A percentile compares a stretch with the other conserved stretches of the same genome.
Evolutionary conservation across 1,140 invertebrate species (phyloP).

Genomic region (Lepidostoma basale): DNA sequence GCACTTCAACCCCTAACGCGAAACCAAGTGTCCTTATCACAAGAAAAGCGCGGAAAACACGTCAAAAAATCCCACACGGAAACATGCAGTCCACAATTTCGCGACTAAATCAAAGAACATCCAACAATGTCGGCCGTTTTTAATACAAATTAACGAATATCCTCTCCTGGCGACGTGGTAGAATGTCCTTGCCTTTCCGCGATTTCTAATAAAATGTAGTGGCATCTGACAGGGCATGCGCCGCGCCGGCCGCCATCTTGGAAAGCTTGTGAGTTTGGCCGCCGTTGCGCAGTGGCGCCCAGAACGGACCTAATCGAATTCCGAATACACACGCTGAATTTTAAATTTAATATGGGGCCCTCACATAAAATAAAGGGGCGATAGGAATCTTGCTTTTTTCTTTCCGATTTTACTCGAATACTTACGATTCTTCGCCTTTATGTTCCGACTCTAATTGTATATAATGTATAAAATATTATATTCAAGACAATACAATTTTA

Average conservation of each 20-base stretch:
- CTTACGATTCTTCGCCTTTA: no score
- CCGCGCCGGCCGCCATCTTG: slow-evolving; percentile 8
- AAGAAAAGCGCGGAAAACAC: background rate
- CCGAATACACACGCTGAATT: slow-evolving; percentile 43
- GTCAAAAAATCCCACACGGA: background rate
- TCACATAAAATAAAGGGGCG: slow-evolving; percentile 4
- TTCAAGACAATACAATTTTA: no score
- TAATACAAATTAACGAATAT: background rate
- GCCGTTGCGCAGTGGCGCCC: slow-evolving; percentile 30
- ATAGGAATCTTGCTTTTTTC: no score
- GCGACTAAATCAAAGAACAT: background rate
- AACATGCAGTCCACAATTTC: background rate
- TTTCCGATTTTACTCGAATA: no score
- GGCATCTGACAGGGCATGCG: background rate
- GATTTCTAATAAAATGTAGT: slow-evolving; percentile 5
- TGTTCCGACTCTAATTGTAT: no score
- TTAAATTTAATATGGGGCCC: slow-evolving; percentile 42
- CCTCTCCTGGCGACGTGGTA: background rate
- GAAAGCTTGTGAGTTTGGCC: background rate
- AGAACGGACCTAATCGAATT: slow-evolving; percentile 36
- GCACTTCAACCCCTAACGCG: slow-evolving; percentile 1
- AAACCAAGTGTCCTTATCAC: background rate
- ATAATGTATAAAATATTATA: no score
- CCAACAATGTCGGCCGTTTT: background rate
- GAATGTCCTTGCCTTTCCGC: slow-evolving; percentile 4